These are phyloP conservation scores for Galerucella nymphaeae DNA, from an alignment of 2,888 invertebrate genomes.

Conservation along the genomic window DNA sequence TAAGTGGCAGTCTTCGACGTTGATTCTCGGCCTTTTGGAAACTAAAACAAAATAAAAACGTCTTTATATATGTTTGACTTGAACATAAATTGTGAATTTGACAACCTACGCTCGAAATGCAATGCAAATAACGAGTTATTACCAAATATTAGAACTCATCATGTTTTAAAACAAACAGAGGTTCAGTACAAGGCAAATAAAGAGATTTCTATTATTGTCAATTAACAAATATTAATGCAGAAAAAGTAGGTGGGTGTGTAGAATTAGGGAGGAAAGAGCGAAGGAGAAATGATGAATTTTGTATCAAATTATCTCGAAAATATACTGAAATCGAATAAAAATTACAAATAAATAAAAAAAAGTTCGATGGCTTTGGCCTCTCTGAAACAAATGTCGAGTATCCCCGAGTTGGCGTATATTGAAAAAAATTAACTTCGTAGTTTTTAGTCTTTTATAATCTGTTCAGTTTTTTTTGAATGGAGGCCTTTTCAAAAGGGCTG, in stretches of 20 bases:
- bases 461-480: slow-evolving; percentile 38
- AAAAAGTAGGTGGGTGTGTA: too few relatives aligned
- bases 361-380: slow-evolving; percentile 30
- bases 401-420: not conserved
- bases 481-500: slow-evolving; percentile 40
- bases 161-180: slow-evolving; percentile 21
- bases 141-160: not conserved
- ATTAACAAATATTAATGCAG: not conserved
- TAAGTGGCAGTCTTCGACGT: slow-evolving; percentile 63
- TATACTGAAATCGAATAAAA: too few relatives aligned
- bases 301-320: too few relatives aligned
- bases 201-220: not conserved
- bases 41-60: slow-evolving; percentile 55
- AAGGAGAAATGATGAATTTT: too few relatives aligned
- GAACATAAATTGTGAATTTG: slow-evolving; percentile 1
- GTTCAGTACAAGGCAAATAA: slow-evolving; percentile 26
- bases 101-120: slow-evolving; percentile 1
- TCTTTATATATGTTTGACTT: not conserved
- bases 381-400: slow-evolving; percentile 51
- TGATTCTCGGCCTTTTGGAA: slow-evolving; percentile 65
- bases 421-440: slow-evolving; percentile 42
- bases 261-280: too few relatives aligned
- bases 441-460: slow-evolving; percentile 48
- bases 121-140: not conserved
- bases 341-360: not conserved